Conservation (phyloP, 2,888 invertebrate species). For the Dendrolimus houi region DNA sequence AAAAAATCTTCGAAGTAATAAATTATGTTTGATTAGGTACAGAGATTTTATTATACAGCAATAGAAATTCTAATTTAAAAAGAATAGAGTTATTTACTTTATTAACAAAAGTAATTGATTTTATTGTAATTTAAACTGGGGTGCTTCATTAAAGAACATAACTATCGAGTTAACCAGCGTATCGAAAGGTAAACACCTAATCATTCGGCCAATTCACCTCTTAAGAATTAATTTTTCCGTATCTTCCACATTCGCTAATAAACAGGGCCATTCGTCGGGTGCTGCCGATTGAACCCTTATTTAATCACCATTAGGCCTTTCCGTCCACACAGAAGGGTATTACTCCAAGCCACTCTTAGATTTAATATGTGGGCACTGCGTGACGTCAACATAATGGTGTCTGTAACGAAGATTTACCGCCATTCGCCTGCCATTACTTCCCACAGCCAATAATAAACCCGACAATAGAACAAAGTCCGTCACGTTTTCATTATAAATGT, state of each 20-base stretch:
- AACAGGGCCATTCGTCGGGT: slow-evolving; percentile 4
- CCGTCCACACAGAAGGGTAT: slow-evolving; percentile 27
- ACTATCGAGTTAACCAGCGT: too few species aligned
- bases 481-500: neutral
- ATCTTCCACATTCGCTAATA: slow-evolving; percentile 3
- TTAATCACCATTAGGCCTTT: slow-evolving; percentile 36
- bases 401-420: slow-evolving; percentile 19
- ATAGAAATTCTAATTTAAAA: too few species aligned
- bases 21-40: too few species aligned
- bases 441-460: slow-evolving; percentile 9
- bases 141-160: too few species aligned
- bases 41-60: too few species aligned
- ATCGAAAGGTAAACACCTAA: too few species aligned
- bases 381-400: slow-evolving; percentile 4
- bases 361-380: slow-evolving; percentile 4
- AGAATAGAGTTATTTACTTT: too few species aligned
- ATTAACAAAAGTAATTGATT: too few species aligned
- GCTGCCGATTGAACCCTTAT: slow-evolving; percentile 24
- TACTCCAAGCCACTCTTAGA: slow-evolving; percentile 13
- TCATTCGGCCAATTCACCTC: too few species aligned
- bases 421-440: slow-evolving; percentile 8
- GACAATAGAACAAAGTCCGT: neutral
- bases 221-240: neutral
- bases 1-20: too few species aligned
- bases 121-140: too few species aligned